Evolutionary conservation across 2,888 invertebrate genomes (phyloP).

Genomic region (Microctonus hyperodae): DNA sequence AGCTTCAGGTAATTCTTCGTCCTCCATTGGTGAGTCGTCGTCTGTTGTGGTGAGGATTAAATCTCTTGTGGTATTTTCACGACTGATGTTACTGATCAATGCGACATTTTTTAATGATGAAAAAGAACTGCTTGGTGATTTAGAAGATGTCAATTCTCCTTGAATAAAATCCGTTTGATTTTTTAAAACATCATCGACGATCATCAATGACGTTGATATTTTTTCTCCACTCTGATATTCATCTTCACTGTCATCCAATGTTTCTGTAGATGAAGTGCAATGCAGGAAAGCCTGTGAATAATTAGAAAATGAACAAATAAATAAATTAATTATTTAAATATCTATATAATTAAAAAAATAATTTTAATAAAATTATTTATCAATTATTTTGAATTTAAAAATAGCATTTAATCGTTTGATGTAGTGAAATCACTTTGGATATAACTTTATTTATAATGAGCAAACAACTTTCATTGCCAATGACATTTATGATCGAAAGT

Average conservation of each 20-base stretch:
- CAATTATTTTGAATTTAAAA: neutral
- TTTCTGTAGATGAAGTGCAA: constrained; percentile 35
- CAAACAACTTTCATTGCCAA: constrained; percentile 30
- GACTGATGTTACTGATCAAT: constrained; percentile 65
- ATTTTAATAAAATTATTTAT: neutral
- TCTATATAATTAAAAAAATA: neutral
- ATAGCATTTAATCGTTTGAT: constrained; percentile 29
- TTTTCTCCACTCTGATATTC: constrained; percentile 43
- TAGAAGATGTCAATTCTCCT: constrained; percentile 69
- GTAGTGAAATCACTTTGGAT: constrained; percentile 37
- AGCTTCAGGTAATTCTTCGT: constrained; percentile 49
- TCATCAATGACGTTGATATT: constrained; percentile 49
- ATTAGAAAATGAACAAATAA: neutral
- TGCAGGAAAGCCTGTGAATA: constrained; percentile 43
- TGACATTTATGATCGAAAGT: constrained; percentile 36
- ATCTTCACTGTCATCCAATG: constrained; percentile 37
- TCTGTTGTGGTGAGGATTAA: constrained; percentile 68
- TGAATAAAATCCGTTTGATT: constrained; percentile 62
- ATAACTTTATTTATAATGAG: constrained; percentile 4
- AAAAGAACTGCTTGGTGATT: constrained; percentile 41
- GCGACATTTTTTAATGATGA: constrained; percentile 63
- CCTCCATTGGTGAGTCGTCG: constrained; percentile 39
- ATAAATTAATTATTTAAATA: neutral
- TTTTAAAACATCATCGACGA: constrained; percentile 43
- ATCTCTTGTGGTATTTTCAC: constrained; percentile 64